phyloP scores from a whole-genome alignment of 2,113 vertebrate species.

The Limanda limanda region DNA sequence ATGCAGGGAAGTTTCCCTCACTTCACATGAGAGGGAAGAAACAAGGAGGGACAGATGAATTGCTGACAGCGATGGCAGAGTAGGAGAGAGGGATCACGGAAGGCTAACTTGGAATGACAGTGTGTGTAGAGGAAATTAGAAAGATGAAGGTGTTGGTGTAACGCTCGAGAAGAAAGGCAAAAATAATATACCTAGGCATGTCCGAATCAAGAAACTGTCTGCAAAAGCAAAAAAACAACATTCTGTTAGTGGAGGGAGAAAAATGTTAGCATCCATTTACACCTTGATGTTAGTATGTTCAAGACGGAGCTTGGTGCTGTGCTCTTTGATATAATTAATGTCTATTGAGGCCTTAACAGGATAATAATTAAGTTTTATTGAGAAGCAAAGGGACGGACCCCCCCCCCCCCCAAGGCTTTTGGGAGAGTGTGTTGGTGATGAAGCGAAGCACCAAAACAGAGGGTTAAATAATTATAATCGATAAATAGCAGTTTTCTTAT shows the following conservation, averaged over 20 bases:
- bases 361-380: not conserved
- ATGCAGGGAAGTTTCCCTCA: slow-evolving; percentile 59
- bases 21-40: slow-evolving; percentile 26
- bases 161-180: slow-evolving; percentile 68
- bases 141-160: slow-evolving; percentile 47
- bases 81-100: slow-evolving; percentile 23
- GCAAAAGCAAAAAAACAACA: slow-evolving; percentile 94
- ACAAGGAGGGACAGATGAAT: slow-evolving; percentile 45
- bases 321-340: slow-evolving; percentile 9
- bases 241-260: slow-evolving; percentile 90
- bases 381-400: not conserved
- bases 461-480: not conserved
- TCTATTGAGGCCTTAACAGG: not conserved
- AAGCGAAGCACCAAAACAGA: not conserved
- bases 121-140: slow-evolving; percentile 28
- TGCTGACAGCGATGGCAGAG: slow-evolving; percentile 50
- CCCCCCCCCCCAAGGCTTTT: no score
- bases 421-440: not conserved
- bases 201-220: slow-evolving; percentile 99
- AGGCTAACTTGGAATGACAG: slow-evolving; percentile 37
- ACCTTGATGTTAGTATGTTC: slow-evolving; percentile 47
- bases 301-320: slow-evolving; percentile 29
- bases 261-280: slow-evolving; percentile 71
- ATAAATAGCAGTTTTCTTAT: not conserved
- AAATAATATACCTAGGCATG: slow-evolving; percentile 98